A percentile compares a stretch with the other conserved stretches of the same genome.
These are phyloP conservation scores for Brachionus asplanchnoidis DNA, from an alignment of 1,140 invertebrate species.

Conservation along the genomic window DNA sequence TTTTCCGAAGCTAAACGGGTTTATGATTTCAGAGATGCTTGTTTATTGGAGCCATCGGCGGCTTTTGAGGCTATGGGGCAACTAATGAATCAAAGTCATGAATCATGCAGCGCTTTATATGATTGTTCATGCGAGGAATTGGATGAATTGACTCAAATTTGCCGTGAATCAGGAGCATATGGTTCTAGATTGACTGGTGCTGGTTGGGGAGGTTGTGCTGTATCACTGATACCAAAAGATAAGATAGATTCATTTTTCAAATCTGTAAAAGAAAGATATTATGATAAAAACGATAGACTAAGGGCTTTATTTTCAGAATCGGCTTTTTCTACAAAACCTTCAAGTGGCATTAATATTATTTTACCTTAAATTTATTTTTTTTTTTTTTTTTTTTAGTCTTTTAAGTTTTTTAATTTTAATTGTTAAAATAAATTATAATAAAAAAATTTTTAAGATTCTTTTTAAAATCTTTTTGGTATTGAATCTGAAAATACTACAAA, in stretches of 20 bases:
- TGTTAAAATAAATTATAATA: not conserved
- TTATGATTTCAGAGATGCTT: slow-evolving; percentile 67
- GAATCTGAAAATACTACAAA: no score
- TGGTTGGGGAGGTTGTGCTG: slow-evolving; percentile 91
- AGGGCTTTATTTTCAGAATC: not conserved
- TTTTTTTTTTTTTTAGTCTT: not conserved
- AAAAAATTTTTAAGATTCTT: no score
- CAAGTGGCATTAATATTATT: slow-evolving; percentile 14
- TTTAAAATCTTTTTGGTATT: no score
- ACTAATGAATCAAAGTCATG: slow-evolving; percentile 83
- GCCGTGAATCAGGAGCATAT: slow-evolving; percentile 67
- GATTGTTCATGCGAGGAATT: slow-evolving; percentile 87
- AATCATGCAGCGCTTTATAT: slow-evolving; percentile 75
- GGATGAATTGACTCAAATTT: slow-evolving; percentile 74
- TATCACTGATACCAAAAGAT: slow-evolving; percentile 71
- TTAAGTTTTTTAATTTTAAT: not conserved
- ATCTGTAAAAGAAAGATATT: slow-evolving; percentile 55
- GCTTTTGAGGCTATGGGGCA: slow-evolving; percentile 66
- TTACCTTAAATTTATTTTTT: not conserved
- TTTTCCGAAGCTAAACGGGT: slow-evolving; percentile 71
- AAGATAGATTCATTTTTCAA: slow-evolving; percentile 67
- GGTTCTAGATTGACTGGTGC: slow-evolving; percentile 83
- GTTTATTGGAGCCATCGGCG: slow-evolving; percentile 55
- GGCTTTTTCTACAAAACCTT: not conserved
- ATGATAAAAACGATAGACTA: slow-evolving; percentile 16